These are phyloP conservation scores for Octodon degus DNA, from an alignment of 2,113 vertebrate species.

Conservation along the genomic window DNA sequence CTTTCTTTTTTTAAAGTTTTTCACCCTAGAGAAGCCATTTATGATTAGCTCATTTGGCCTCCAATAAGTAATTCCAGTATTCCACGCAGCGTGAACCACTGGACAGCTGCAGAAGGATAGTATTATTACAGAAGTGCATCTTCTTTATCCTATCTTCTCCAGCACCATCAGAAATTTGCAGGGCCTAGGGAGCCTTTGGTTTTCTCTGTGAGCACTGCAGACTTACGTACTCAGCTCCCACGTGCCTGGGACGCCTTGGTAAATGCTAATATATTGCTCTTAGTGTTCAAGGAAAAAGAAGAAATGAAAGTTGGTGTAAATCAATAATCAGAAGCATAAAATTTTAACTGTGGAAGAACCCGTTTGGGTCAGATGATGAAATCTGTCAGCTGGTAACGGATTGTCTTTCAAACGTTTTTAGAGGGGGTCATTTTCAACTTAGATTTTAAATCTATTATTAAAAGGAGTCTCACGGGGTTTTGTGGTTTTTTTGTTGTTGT, in stretches of 20 bases:
- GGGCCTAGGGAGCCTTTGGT: neutral
- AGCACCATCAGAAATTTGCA: neutral
- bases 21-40: neutral
- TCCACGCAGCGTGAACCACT: neutral
- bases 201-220: neutral
- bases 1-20: neutral
- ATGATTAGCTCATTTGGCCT: neutral
- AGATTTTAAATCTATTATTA: conserved; percentile 26
- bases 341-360: neutral
- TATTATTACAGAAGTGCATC: neutral
- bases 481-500: too few relatives aligned
- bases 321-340: conserved; percentile 33
- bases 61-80: neutral
- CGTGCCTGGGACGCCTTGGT: neutral
- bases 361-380: neutral
- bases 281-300: conserved; percentile 16
- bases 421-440: neutral
- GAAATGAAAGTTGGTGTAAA: conserved; percentile 20
- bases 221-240: neutral
- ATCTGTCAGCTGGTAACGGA: neutral
- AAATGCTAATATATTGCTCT: neutral
- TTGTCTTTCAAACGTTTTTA: conserved; percentile 21
- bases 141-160: neutral
- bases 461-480: neutral
- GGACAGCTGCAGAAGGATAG: neutral